Evolutionary conservation across 2,888 invertebrate species (phyloP).

Genomic region (Tenthredo notha): DNA sequence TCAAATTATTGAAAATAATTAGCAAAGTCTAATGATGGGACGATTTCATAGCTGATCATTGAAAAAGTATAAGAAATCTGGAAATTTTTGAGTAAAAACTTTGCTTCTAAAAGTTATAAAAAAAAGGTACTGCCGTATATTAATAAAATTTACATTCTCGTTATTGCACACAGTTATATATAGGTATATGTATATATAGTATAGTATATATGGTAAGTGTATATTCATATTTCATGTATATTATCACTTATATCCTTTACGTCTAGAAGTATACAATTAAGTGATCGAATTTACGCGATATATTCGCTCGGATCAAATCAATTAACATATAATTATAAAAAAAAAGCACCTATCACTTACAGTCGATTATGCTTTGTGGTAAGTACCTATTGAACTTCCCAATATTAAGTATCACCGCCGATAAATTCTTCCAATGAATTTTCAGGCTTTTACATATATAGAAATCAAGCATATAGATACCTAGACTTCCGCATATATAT

Average conservation of each 20-base stretch:
- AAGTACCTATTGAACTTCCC: neutral
- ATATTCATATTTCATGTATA: slow-evolving; percentile 7
- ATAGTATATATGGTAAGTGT: neutral
- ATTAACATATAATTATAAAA: neutral
- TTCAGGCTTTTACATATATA: neutral
- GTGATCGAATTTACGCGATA: neutral
- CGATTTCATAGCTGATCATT: neutral
- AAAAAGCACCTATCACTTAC: slow-evolving; percentile 3
- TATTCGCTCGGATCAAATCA: neutral
- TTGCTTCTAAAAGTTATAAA: neutral
- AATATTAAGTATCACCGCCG: slow-evolving; percentile 7
- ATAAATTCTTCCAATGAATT: neutral
- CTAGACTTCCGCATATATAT: neutral
- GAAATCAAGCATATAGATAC: neutral
- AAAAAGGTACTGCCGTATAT: slow-evolving; percentile 41
- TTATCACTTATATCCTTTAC: slow-evolving; percentile 23
- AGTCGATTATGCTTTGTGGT: neutral
- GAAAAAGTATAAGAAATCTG: too few relatives aligned
- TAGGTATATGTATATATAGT: too few relatives aligned
- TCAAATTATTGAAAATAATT: neutral
- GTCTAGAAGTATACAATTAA: neutral
- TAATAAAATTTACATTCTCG: slow-evolving; percentile 20
- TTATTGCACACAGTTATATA: slow-evolving; percentile 39
- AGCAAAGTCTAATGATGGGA: neutral
- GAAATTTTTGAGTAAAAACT: slow-evolving; percentile 1